Base-by-base conservation (phyloP, 2,797 vertebrate genomes). In the Enteromius unitaeniatus region DNA sequence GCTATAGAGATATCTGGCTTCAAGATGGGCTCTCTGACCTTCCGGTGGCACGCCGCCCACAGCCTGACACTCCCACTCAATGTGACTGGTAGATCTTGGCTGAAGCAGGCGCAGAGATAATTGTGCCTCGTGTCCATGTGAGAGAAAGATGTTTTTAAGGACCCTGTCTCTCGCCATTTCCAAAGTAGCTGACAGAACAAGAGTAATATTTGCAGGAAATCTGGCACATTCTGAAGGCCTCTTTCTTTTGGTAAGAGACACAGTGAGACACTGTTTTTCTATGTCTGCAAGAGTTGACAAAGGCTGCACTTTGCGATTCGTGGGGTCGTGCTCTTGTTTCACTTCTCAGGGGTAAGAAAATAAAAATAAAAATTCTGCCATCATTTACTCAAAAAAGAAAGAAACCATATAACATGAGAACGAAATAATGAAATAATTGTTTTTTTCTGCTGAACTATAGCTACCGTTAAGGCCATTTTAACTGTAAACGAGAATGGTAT, bases 1-100 rank as follows among this genome's bases (percentile, higher is more conserved):
- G 90, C 90, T 69, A 77, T 69, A 78, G 91, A 93, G 91, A 93
- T 92, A 93, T 94, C 93, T 93, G 93, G 93, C 93, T 93, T 92
- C 92, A 94, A 95, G 93, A 95, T 92, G 92, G 92, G 92, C 92
- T 93, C 92, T 92, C 90, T 95, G 95, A 95, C 95, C 95, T 94
- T 94, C 92, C 92, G 92, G 89, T 93, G 95, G 92, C 94, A 92
- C 83, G 75, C 90, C 92, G 93, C 95, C 94, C 92, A 94, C 93
- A 91, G 92, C 90, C 91, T 72, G 91, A 90, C 91, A 91, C 91
- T 91, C 91, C 92, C 92, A 92, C 93, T 95, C 94, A 93, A 91
- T 89, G 86, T 93, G 93, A 94, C 91, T 91, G 93, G 88, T 93
- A 90, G 92, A 90, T 94, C 92, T 93, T 92, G 87, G 90, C 92